phyloP scores from a whole-genome alignment of 2,797 vertebrate genomes.

The Coilia nasus region DNA sequence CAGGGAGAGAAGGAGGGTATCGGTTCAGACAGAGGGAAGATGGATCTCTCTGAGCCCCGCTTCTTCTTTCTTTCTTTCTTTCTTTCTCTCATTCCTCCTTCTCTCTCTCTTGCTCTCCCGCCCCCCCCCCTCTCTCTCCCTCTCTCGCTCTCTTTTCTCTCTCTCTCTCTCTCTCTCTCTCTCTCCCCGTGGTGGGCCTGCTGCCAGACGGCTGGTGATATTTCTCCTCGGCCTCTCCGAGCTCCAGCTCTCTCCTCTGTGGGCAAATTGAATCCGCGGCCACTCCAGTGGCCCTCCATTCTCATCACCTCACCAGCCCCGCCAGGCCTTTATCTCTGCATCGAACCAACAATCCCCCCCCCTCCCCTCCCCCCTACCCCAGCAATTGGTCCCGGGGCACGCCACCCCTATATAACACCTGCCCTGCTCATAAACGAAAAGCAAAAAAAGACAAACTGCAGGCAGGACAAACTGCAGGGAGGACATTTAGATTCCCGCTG shows the following conservation, averaged over 20 bases:
- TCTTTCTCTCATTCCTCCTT: neutral
- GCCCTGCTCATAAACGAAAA: neutral
- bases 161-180: neutral
- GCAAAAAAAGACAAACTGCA: neutral
- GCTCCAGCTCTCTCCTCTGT: neutral
- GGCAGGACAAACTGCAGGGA: neutral
- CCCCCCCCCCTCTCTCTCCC: neutral
- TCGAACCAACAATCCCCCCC: slow-evolving; percentile 25
- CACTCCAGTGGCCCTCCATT: slow-evolving; percentile 36
- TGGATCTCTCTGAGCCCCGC: neutral
- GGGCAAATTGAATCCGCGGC: slow-evolving; percentile 43
- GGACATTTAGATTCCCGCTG: neutral
- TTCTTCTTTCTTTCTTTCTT: neutral
- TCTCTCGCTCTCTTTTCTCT: neutral
- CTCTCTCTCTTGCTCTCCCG: neutral
- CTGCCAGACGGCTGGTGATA: neutral
- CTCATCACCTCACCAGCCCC: slow-evolving; percentile 15
- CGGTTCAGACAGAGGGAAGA: neutral
- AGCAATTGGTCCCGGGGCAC: slow-evolving; percentile 8
- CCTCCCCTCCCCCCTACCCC: slow-evolving; percentile 6
- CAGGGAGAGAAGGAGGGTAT: neutral
- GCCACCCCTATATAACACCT: neutral
- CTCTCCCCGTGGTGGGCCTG: neutral
- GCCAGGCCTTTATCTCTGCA: slow-evolving; percentile 17
- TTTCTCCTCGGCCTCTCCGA: neutral